phyloP scores from a whole-genome alignment of 2,888 invertebrate genomes.

The Stegophylla sp. region DNA sequence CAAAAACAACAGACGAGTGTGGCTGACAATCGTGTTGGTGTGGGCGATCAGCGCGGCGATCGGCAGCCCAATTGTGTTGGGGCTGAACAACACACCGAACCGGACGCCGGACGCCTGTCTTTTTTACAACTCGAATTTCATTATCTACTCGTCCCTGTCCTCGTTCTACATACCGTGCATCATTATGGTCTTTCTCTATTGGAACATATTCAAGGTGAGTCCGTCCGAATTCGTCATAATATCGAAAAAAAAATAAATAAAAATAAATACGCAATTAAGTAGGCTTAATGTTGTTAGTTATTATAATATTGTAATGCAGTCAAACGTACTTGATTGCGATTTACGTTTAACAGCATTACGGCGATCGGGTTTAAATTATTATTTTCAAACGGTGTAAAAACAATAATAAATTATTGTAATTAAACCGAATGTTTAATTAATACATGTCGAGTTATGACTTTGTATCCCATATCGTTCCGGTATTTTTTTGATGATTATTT shows the following conservation, averaged over 20 bases:
- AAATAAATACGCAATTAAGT: no score
- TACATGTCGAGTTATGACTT: no score
- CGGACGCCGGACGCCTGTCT: constrained; percentile 84
- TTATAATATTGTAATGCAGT: no score
- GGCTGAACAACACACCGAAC: constrained; percentile 91
- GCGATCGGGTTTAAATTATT: no score
- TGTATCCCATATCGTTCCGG: no score
- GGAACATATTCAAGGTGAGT: constrained; percentile 93
- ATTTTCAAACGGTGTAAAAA: no score
- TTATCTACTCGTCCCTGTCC: constrained; percentile 95
- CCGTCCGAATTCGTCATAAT: not conserved
- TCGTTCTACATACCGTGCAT: constrained; percentile 99
- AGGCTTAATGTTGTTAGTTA: no score
- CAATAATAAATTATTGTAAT: no score
- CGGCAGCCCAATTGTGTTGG: constrained; percentile 93
- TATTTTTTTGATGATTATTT: no score
- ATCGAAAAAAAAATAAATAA: not conserved
- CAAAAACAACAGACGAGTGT: constrained; percentile 92
- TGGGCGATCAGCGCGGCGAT: constrained; percentile 96
- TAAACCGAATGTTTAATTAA: no score
- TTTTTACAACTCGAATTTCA: constrained; percentile 97
- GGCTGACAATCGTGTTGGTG: constrained; percentile 91
- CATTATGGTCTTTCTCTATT: constrained; percentile 97
- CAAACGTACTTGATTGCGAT: no score
- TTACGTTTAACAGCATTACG: no score